Evolutionary conservation across 2,888 invertebrate genomes (phyloP), one percentile per base, ranked within the genome.

Genomic region (Eupithecia dodoneata): DNA sequence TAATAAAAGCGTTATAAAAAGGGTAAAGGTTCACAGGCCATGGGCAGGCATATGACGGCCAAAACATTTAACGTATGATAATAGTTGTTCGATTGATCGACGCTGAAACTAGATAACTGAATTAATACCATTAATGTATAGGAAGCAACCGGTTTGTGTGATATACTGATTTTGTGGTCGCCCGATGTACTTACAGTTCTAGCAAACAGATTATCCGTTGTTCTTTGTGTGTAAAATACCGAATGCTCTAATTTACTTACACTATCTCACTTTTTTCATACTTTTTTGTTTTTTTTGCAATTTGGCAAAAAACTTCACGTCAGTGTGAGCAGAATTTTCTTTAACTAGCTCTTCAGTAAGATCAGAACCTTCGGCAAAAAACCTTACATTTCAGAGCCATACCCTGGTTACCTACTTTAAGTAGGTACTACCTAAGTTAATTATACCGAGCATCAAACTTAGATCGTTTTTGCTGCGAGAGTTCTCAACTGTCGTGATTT

Each of bases 401-500:
- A 42, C 42, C 66, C 66, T 42, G 41, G 15, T 71, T 7, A 49
- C 41, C 52, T 52, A 71, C 42, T 18, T 69, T 69, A 45, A n/a
- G n/a, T n/a, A n/a, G n/a, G n/a, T n/a, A n/a, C n/a, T n/a, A n/a
- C n/a, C n/a, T n/a, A n/a, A 69, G 74, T 71, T 76, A 76, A 76
- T 76, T 74, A 71, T 72, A 66, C 72, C 59, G 6, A 75, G 72
- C 72, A 63, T 63, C 45, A 49, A 75, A 78, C 55, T 73, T 77
- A 15, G 49, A 69, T 77, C 65, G 41, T 78, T 78, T 78, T 73
- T 71, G 73, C 18, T 45, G 67, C 44, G 75, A 71, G 73, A 47
- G 18, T 59, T 15, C 41, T 63, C 71, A 67, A 73, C 76, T 76
- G 76, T 74, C 66, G 78, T 77, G 76, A 75, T 77, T 78, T 78